Evolutionary conservation across 2,113 vertebrate species (phyloP), one percentile per base, ranked within the genome.

Genomic region (Lepus europaeus): DNA sequence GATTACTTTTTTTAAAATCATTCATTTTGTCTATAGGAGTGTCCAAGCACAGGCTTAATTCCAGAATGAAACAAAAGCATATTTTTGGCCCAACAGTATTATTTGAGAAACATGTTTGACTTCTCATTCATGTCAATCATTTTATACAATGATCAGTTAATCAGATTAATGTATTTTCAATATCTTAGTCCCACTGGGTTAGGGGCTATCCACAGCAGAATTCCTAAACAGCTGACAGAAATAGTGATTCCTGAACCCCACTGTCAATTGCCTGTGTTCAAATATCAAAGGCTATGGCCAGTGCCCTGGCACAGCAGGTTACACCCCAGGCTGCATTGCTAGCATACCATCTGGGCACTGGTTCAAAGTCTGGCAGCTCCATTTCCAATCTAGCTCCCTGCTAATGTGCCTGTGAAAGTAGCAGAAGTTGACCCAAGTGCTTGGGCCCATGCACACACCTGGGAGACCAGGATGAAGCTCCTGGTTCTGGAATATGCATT

Each of bases 31-130:
- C 2, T 17, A 74, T 13, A 96, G 33, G 27, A 63, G 8, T 80
- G 14, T 68, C 51, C 92, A 87, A 76, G 14, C 25, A 59, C 19
- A 91, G 77, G 45, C 22, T 36, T 87, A 23, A 90, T 72, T 96
- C 66, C 66, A 72, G 29, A 85, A 82, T 12, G 9, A 20, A 93
- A 84, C 6, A 56, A 70, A 92, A 78, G 19, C 59, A 69, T 90
- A 33, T 39, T 88, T 90, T 72, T 51, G 69, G 49, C 74, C 86
- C 64, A 63, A 6, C 12, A 10, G 25, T 89, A 69, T 49, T 82
- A 36, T 64, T 81, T 95, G 78, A 53, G 3, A 39, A 84, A 87
- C 29, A 56, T 13, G 5, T 49, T 68, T 90, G 81, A 33, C 68
- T 90, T 80, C 72, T 87, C 25, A 61, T 39, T 76, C 25, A 61